Conservation (phyloP, 2,888 invertebrate species). For the Nephrotoma appendiculata region DNA sequence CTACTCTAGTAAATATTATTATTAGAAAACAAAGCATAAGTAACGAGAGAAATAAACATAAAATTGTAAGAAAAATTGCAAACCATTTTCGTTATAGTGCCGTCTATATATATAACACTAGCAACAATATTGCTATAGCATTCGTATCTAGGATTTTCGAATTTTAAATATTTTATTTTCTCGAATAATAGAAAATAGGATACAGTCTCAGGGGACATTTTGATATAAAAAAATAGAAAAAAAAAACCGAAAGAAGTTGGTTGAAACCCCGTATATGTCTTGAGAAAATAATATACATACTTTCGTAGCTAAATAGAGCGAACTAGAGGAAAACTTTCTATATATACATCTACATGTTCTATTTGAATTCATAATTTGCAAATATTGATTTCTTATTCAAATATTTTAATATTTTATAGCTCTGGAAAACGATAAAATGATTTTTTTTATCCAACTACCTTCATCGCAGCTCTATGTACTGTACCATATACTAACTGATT, state of each 20-base stretch:
- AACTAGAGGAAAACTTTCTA: not conserved
- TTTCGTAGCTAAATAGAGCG: not conserved
- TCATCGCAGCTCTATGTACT: not conserved
- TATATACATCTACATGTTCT: not conserved
- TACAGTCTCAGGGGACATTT: not conserved
- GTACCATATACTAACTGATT: too few relatives aligned
- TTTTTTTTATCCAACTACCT: not conserved
- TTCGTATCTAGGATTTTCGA: not conserved
- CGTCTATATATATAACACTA: not conserved
- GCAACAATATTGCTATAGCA: not conserved
- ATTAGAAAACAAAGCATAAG: not conserved
- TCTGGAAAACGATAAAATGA: not conserved
- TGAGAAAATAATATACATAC: not conserved
- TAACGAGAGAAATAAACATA: not conserved
- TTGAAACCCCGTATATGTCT: not conserved
- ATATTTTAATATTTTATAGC: not conserved
- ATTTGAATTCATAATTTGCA: not conserved
- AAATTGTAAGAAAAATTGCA: not conserved
- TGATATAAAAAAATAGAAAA: not conserved
- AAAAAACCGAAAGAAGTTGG: not conserved
- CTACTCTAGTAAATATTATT: not conserved
- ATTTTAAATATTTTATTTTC: not conserved
- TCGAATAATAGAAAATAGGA: not conserved
- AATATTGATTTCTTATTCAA: not conserved
- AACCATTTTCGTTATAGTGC: not conserved